Evolutionary conservation across 1,140 invertebrate species (phyloP), one percentile per base, ranked within the genome.

Genomic region (Octopus bimaculoides): DNA sequence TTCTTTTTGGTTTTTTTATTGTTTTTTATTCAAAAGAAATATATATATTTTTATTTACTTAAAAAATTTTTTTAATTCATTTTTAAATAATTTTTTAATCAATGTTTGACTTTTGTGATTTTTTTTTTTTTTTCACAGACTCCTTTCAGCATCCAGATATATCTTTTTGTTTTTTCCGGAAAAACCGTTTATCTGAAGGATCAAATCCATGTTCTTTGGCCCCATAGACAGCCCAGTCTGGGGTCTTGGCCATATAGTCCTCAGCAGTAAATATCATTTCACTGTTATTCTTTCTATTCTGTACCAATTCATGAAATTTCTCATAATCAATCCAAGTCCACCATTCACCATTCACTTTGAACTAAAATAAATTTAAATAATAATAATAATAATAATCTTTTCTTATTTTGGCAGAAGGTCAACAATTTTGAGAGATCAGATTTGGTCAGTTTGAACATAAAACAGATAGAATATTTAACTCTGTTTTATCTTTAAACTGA

Each of bases 291-390:
- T 90, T 88, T 82, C 90, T 92, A 52, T 86, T 81, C 53, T 87
- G 79, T 3, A 92, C 83, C 0, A 93, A 86, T 54, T 91, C 78
- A 83, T 93, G 92, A 84, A 93, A 93, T 81, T 90, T 91, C 4
- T 90, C 89, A 85, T 93, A 93, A 85, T 93, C 92, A 77, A 93
- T 93, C 93, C 93, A 93, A 20, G 93, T 93, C 84, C 91, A 89
- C 93, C 93, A 93, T 80, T 91, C 87, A 9, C 87, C 90, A 85
- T 92, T 84, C 1, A 92, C 86, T 79, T 91, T 88, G 83, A 93
- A 93, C 92, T 91, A 84, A 80, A 89, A 86, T 77, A 85, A 85
- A 78, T 10, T 10, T 79, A 82, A 77, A 73, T n/a, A 41, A 41
- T 41, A 61, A 61, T 12, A 76, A n/a, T 17, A 66, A 77, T 54